Evolutionary conservation across 1,140 invertebrate genomes (phyloP), one percentile per base, ranked within the genome.

Genomic region (Brevipalpus yothersi): DNA sequence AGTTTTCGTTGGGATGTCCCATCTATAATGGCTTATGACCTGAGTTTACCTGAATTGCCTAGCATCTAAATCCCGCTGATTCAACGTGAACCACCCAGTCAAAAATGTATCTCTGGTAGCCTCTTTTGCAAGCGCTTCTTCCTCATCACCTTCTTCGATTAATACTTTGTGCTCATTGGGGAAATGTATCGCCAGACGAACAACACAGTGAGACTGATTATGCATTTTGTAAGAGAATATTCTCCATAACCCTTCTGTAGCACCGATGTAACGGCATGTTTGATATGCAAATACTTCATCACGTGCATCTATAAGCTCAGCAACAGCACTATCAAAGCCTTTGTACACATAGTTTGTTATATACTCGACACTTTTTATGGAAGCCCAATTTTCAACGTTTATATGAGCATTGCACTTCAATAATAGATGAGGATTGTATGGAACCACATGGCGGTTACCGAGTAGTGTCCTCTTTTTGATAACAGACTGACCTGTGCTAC

Each of bases 141-240:
- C 11, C 58, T 60, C 40, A 54, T 58, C 15, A 61, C 19, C 23
- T 41, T 55, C 42, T 51, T 51, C 19, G 55, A 67, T 71, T 60
- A 63, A 67, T 39, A 70, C 61, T 10, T 56, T 47, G 58, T 76
- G 71, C 59, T 70, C 67, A 66, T 71, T 71, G 64, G 71, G 67
- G n/a, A 77, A 62, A 70, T 77, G 73, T 10, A 76, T 72, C 9
- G 66, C 66, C 41, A 76, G 66, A 62, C 72, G 69, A 51, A 68
- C 45, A 63, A 75, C 67, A 45, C 69, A 55, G 47, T 71, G 69
- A 64, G 69, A 63, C 39, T 70, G 56, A 66, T 49, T n/a, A 49
- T 49, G 47, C 8, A 49, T 8, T 13, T 13, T 13, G 63, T 67
- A 68, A 57, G 53, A 53, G 42, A 60, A 56, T 23, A 68, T 15